Base-by-base conservation (phyloP, 1,140 invertebrate genomes). In the Drosophila busckii region DNA sequence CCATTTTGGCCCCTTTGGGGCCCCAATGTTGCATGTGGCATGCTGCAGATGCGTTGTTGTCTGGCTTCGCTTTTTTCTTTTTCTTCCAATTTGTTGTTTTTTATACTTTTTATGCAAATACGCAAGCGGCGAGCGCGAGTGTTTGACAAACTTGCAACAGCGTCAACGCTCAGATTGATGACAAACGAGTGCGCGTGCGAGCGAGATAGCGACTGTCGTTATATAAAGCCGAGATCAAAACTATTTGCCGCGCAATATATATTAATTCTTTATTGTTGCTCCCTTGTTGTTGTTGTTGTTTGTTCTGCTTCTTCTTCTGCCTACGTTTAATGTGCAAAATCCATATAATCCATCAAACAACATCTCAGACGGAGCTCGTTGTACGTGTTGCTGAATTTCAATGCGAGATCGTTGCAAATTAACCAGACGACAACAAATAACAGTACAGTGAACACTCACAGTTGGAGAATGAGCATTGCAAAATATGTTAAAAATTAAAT, bases 291-390 rank as follows among this genome's bases (percentile, higher is more conserved):
- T 10, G 25, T 25, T 40, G 20, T 41, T 23, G 3, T 61, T 44
- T 53, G 35, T 40, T 41, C 42, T 65, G 62, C 55, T 59, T 67
- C 46, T 41, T 55, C 35, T 85, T 41, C 42, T 65, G 62, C 55
- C 55, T 67, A 41, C 40, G 55, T 32, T 85, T 84, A 85, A 84
- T 83, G 82, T 42, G 62, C 82, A 76, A 84, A 85, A 76, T 84
- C 70, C 70, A 82, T 71, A 85, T 84, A 84, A 84, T 84, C 82
- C 82, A 84, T 85, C 80, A 84, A 65, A 71, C 45, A 76, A 82
- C 54, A 71, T 75, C 80, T 84, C 80, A 85, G 73, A 84, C 75
- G 61, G n/a, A n/a, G 23, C 48, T 40, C 25, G 40, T 34, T 26
- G 61, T 70, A 80, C 80, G 80, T 84, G 80, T 75, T 66, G 37